Base-by-base conservation (phyloP, 2,888 invertebrate species). In the Chloromyia formosa region DNA sequence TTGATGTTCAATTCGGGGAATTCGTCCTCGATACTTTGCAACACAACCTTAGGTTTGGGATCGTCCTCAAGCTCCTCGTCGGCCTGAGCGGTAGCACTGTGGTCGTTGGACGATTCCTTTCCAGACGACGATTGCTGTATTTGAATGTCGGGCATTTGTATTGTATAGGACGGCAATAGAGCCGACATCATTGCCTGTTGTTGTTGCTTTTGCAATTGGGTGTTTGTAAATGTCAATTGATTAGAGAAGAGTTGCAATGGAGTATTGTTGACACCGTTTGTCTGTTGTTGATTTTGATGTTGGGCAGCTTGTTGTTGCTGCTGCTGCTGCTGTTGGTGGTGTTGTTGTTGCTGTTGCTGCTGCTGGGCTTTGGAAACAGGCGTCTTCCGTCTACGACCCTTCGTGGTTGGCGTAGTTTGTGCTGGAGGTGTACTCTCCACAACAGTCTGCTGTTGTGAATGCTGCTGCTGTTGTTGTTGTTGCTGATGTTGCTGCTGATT, bases 1-100 rank as follows among this genome's bases (percentile, higher is more conserved):
- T 54, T 74, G 54, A 83, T 86, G 79, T 82, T 85, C 79, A 53
- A 68, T 58, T 42, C 58, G 22, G 73, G 20, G 82, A 94, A 88
- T 87, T 94, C 94, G 87, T 94, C 94, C 86, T 94, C 94, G 84
- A 94, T 94, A 87, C 94, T 93, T 80, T 94, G 94, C 82, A 94
- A 94, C 81, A 94, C 93, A 81, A 94, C 94, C 88, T 94, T 94
- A 79, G 92, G 92, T 86, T 91, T 90, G 81, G 90, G 89, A 84
- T 91, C 92, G 85, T 89, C 80, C 66, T 83, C 80, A 35, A 49
- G 58, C 1, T 81, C 75, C 61, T 80, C 35, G 80, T 81, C 18
- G 77, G 80, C 23, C 81, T 81, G 64, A 5, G 80, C 78, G 14
- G 72, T 35, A 3, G 10, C 42, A 35, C 7, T 54, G 16, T 35